Evolutionary conservation across 2,797 vertebrate genomes (phyloP).

Genomic region (Peromyscus aztecus): DNA sequence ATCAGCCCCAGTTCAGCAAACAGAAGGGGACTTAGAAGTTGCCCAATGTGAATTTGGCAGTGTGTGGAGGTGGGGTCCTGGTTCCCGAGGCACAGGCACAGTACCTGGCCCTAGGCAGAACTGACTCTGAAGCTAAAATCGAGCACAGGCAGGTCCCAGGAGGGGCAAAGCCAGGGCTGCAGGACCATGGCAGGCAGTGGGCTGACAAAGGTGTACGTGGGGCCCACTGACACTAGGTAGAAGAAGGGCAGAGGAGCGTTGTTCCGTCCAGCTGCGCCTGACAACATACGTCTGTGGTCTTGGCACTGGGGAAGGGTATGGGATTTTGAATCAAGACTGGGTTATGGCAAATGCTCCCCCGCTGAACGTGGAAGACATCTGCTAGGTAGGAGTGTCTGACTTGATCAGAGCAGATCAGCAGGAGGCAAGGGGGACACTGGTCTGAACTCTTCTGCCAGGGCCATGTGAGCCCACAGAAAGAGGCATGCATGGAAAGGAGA

Average conservation of each 20-base stretch:
- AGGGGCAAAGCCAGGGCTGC: background rate
- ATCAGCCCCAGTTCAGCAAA: background rate
- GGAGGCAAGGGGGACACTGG: too few species aligned
- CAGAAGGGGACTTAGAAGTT: background rate
- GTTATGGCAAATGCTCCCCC: background rate
- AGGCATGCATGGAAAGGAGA: background rate
- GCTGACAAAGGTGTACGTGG: background rate
- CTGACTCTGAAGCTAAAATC: background rate
- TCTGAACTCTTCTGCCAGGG: too few species aligned
- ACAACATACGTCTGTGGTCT: background rate
- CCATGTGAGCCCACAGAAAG: background rate
- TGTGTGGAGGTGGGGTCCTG: background rate
- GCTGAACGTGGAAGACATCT: rapidly evolving
- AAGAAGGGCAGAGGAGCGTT: too few species aligned
- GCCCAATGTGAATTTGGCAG: background rate
- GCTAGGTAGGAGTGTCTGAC: background rate
- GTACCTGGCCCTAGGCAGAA: background rate
- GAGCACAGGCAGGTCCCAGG: background rate
- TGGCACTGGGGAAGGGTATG: background rate
- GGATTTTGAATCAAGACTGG: background rate
- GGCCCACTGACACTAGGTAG: background rate
- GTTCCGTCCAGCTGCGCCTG: background rate
- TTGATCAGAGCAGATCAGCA: background rate
- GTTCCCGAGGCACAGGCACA: background rate
- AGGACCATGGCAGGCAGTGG: background rate